phyloP scores from a whole-genome alignment of 2,797 vertebrate species.

The Spheniscus humboldti region DNA sequence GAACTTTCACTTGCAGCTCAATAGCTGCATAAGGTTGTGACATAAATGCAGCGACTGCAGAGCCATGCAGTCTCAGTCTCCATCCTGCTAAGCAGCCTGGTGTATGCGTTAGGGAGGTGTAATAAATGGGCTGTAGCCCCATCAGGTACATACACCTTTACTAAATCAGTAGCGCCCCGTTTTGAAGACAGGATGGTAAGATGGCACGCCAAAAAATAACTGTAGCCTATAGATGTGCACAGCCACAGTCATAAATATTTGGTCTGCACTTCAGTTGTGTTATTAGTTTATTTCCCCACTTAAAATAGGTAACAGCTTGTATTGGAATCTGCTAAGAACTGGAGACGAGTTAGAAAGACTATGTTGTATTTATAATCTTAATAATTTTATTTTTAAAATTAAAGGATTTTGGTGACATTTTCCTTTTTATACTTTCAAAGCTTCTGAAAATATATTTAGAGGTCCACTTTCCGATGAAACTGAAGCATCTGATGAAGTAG shows the following conservation, averaged over 20 bases:
- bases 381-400: neutral
- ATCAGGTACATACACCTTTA: neutral
- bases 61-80: neutral
- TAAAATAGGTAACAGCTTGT: neutral
- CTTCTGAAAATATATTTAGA: conserved; percentile 64
- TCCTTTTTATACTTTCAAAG: conserved; percentile 46
- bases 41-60: fast-evolving
- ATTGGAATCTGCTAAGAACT: neutral
- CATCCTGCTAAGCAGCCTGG: neutral
- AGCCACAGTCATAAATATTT: neutral
- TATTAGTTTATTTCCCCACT: neutral
- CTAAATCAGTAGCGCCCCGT: neutral
- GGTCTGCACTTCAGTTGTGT: neutral
- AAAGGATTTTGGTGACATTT: neutral
- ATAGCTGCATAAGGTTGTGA: neutral
- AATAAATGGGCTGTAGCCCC: neutral
- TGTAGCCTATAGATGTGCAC: too few species aligned
- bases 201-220: neutral
- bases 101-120: neutral
- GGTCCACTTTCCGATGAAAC: conserved; percentile 75
- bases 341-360: neutral
- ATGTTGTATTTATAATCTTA: neutral
- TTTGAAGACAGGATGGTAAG: neutral
- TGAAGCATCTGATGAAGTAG: conserved; percentile 70
- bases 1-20: neutral